phyloP scores from a whole-genome alignment of 2,113 vertebrate species.

The Cryptotis parvus region DNA sequence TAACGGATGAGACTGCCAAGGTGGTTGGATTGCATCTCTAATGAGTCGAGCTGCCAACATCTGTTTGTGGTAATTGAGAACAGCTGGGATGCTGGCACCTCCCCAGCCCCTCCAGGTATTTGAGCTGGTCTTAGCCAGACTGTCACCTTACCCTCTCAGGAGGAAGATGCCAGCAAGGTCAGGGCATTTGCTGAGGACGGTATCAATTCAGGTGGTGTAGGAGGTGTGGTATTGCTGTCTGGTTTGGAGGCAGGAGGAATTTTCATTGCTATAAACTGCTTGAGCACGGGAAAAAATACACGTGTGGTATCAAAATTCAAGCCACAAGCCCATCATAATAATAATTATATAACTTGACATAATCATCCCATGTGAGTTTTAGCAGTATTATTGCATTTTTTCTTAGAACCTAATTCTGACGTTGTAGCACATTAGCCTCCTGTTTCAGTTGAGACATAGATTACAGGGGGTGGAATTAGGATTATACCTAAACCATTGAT shows the following conservation, averaged over 20 bases:
- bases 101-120: constrained; percentile 40
- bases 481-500: background rate
- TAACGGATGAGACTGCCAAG: constrained; percentile 61
- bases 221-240: background rate
- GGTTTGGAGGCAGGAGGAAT: background rate
- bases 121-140: constrained; percentile 19
- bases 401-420: background rate
- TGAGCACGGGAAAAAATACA: background rate
- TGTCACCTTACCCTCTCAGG: background rate
- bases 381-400: constrained; percentile 2
- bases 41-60: constrained; percentile 70
- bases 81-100: constrained; percentile 69
- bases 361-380: background rate
- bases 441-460: background rate
- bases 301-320: background rate
- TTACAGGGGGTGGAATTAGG: constrained; percentile 5
- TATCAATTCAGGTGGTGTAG: background rate
- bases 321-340: background rate
- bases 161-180: constrained; percentile 65
- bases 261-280: constrained; percentile 4
- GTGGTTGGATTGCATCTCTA: constrained; percentile 75
- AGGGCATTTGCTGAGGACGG: constrained; percentile 13
- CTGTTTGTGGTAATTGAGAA: constrained; percentile 78
- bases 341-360: no score
- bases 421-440: background rate